Percentiles rank a stretch among this genome's conserved stretches.
Evolutionary conservation across 2,113 vertebrate genomes (phyloP).

Genomic region (Muntiacus reevesi): DNA sequence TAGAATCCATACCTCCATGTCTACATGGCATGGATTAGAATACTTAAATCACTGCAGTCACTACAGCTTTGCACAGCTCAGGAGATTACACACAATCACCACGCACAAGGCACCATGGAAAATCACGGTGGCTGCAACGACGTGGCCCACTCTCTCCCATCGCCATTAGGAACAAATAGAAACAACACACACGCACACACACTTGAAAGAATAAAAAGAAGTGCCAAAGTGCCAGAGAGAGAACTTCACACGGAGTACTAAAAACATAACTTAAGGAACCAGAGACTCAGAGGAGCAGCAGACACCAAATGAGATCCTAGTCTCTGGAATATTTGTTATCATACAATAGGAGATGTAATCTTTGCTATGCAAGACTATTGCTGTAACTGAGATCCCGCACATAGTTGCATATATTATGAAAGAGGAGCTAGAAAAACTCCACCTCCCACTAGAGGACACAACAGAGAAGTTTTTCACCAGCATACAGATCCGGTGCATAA

Average conservation of each 20-base stretch:
- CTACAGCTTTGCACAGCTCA: not conserved
- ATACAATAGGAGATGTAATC: not conserved
- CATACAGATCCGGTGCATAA: not conserved
- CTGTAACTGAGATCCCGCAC: not conserved
- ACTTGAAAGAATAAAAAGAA: not conserved
- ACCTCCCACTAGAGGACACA: not conserved
- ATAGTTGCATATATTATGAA: not conserved
- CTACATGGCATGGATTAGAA: not conserved
- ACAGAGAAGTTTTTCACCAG: not conserved
- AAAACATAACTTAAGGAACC: not conserved
- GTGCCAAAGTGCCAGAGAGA: not conserved
- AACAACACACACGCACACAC: too few relatives aligned
- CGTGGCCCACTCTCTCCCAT: not conserved
- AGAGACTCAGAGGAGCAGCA: not conserved
- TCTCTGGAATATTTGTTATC: too few relatives aligned
- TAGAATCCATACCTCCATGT: not conserved
- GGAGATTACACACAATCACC: not conserved
- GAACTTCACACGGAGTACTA: not conserved
- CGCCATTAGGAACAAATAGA: not conserved
- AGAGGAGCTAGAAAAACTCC: not conserved
- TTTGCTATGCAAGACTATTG: not conserved
- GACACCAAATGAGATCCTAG: too few relatives aligned
- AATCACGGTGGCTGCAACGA: not conserved
- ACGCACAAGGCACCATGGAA: not conserved
- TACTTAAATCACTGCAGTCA: not conserved